Conservation (phyloP, 2,797 vertebrate genomes). For the Discoglossus pictus region DNA sequence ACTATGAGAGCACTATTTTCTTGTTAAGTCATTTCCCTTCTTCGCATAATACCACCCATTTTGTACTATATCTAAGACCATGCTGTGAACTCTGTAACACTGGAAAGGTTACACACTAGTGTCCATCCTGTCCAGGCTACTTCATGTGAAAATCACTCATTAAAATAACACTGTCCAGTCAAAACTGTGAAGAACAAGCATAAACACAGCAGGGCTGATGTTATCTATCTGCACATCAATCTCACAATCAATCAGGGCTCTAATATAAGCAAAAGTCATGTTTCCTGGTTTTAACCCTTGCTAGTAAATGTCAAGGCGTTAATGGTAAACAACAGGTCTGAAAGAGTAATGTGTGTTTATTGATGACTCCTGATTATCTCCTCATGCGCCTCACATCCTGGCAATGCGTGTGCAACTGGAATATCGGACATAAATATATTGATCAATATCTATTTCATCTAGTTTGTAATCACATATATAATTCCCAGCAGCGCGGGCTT, state of each 20-base stretch:
- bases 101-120: conserved; percentile 6
- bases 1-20: no score
- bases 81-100: background rate
- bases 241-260: conserved; percentile 41
- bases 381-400: no score
- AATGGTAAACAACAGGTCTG: conserved; percentile 43
- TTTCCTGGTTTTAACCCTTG: conserved; percentile 43
- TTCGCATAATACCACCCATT: no score
- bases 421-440: no score
- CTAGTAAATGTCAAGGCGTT: conserved; percentile 45
- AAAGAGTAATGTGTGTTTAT: conserved; percentile 40
- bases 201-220: conserved; percentile 37
- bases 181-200: conserved; percentile 16
- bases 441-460: no score
- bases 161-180: conserved; percentile 49
- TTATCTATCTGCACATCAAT: conserved; percentile 45
- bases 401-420: no score
- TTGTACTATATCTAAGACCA: no score
- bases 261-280: conserved; percentile 43
- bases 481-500: no score
- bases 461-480: no score
- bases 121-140: conserved; percentile 3
- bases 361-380: conserved; percentile 19
- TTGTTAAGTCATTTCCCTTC: no score
- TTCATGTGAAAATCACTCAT: conserved; percentile 28